These are phyloP conservation scores for Tetramorium alpestre DNA, from an alignment of 1,140 invertebrate species.

Conservation along the genomic window DNA sequence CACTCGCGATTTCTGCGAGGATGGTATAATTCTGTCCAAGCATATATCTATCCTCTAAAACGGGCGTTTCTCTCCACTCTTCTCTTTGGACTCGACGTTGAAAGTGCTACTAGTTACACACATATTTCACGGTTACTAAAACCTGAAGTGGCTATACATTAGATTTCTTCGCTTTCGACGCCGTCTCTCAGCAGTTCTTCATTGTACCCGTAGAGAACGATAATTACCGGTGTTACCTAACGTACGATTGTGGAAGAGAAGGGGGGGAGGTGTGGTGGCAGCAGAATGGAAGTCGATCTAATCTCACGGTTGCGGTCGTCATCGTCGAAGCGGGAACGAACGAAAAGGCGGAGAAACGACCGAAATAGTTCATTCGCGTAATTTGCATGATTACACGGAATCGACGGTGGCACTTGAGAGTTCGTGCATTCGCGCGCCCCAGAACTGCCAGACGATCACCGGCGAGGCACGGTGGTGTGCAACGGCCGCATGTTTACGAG, in stretches of 20 bases:
- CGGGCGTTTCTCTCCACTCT: not conserved
- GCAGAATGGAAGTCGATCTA: slow-evolving; percentile 7
- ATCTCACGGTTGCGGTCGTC: slow-evolving; percentile 31
- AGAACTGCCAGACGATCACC: slow-evolving; percentile 24
- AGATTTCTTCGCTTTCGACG: slow-evolving; percentile 43
- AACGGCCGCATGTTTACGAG: slow-evolving; percentile 26
- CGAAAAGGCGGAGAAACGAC: slow-evolving; percentile 9
- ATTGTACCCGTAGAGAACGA: slow-evolving; percentile 28
- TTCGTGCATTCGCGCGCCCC: slow-evolving; percentile 37
- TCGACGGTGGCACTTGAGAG: slow-evolving; percentile 24
- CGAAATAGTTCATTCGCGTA: slow-evolving; percentile 34
- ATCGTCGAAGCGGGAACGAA: slow-evolving; percentile 25
- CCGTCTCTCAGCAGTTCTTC: not conserved
- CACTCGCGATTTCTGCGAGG: not conserved
- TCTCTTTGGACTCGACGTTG: slow-evolving; percentile 1
- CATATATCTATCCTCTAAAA: not conserved
- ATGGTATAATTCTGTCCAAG: not conserved
- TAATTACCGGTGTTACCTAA: slow-evolving; percentile 52
- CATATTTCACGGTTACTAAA: slow-evolving; percentile 39
- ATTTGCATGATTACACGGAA: slow-evolving; percentile 46
- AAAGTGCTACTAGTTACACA: slow-evolving; percentile 19
- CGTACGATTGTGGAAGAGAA: not conserved
- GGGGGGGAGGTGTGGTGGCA: too few relatives aligned
- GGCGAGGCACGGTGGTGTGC: not conserved
- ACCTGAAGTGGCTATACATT: slow-evolving; percentile 33